A percentile compares a stretch with the other conserved stretches of the same genome.
phyloP scores from a whole-genome alignment of 2,113 vertebrate genomes.

The Salvator merianae region DNA sequence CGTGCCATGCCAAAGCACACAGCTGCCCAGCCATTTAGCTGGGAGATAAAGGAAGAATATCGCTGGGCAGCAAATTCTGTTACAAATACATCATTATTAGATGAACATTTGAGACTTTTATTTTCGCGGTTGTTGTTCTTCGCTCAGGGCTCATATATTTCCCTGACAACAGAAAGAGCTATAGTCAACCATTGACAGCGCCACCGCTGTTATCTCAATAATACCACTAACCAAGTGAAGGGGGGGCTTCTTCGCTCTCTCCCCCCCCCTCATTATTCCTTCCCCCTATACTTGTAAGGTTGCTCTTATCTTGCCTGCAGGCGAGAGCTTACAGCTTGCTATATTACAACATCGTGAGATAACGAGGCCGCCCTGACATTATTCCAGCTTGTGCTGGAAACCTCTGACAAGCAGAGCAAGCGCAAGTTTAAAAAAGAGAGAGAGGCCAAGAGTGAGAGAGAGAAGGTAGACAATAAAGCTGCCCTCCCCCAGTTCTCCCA shows the following conservation, averaged over 20 bases:
- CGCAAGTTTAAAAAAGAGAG: conserved; percentile 76
- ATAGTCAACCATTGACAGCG: conserved; percentile 72
- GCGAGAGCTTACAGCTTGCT: conserved; percentile 81
- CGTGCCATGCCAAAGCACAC: conserved; percentile 81
- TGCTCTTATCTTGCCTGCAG: conserved; percentile 87
- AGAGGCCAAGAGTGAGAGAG: conserved; percentile 46
- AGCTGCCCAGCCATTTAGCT: conserved; percentile 86
- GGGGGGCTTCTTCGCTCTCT: neutral
- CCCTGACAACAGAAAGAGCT: conserved; percentile 78
- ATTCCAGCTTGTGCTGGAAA: conserved; percentile 78
- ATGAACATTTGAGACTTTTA: conserved; percentile 85
- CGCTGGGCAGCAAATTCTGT: conserved; percentile 78
- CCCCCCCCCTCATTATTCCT: neutral
- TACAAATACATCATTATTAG: conserved; percentile 91
- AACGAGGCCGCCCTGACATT: conserved; percentile 86
- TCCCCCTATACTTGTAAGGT: conserved; percentile 74
- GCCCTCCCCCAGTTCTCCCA: neutral
- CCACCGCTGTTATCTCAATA: conserved; percentile 79
- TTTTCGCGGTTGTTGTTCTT: conserved; percentile 82
- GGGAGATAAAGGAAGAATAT: conserved; percentile 82
- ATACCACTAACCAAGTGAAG: conserved; percentile 2
- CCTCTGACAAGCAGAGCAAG: conserved; percentile 84
- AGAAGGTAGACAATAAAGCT: conserved; percentile 76
- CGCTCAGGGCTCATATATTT: conserved; percentile 71
- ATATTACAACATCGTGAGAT: conserved; percentile 86